Base-by-base conservation (phyloP, 2,113 vertebrate genomes). In the Pelodiscus sinensis region DNA sequence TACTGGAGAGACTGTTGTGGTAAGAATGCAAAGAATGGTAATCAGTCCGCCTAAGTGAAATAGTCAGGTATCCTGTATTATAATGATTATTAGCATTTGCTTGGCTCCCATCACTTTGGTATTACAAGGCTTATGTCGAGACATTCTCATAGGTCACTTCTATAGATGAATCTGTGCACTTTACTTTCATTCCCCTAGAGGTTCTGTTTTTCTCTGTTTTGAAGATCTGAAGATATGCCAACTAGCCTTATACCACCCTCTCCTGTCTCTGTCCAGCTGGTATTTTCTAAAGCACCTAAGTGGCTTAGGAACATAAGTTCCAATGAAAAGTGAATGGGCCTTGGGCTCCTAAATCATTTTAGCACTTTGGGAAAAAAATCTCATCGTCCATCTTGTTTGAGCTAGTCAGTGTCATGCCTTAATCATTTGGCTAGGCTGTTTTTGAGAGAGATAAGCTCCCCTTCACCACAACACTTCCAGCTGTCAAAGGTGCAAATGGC, bases 1-100 rank as follows among this genome's bases (percentile, higher is more conserved):
- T 0, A 98, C 98, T 0, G 98, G 99, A 3, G 99, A 99, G 94
- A 98, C 99, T 0, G 99, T 99, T 10, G 99, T 99, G 99, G 99
- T 99, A 95, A 98, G 99, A 90, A 57, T n/a, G n/a, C 7, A 2
- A 44, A 58, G n/a, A 24, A 11, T 0, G 0, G 29, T n/a, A 56
- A 2, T 31, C 8, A 50, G 77, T 14, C 60, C 51, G 56, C 0
- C 2, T 10, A 55, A 51, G 62, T 51, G 54, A 56, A 81, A 9
- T n/a, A 44, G 44, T 25, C 24, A 56, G 62, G 22, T 79, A 8
- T 68, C 14, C 50, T 91, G 38, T 82, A 56, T 71, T 19, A 9
- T 86, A 11, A 21, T 4, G 10, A 29, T 25, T 71, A 22, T 50
- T 27, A n/a, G 62, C 24, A 44, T 58, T 88, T 79, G 10, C 56